These are phyloP conservation scores for Ceyx margarethae DNA, from an alignment of 2,113 vertebrate genomes.

Conservation along the genomic window DNA sequence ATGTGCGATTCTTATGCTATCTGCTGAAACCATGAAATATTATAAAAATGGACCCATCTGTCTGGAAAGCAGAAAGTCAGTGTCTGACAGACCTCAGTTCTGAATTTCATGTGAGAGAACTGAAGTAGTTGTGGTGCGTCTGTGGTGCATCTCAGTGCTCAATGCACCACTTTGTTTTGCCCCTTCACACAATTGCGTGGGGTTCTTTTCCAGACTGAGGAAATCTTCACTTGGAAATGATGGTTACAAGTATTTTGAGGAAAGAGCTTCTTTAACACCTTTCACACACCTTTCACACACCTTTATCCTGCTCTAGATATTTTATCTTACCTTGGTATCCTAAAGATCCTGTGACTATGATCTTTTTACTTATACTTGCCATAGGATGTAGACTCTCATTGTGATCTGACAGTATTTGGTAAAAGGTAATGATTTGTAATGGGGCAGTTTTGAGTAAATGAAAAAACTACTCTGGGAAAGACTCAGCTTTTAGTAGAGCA, in stretches of 20 bases:
- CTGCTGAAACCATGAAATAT: not conserved
- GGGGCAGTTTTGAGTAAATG: not conserved
- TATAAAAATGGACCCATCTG: not conserved
- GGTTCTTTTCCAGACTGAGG: not conserved
- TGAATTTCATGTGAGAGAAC: conserved; percentile 42
- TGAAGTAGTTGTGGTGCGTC: not conserved
- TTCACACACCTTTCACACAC: not conserved
- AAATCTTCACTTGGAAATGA: not conserved
- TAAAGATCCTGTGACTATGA: not conserved
- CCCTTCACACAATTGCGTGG: not conserved
- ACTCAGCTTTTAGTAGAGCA: not conserved
- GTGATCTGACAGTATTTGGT: not conserved
- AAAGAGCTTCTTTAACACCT: not conserved
- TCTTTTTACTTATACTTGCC: not conserved
- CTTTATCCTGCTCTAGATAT: not conserved
- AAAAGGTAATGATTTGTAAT: not conserved
- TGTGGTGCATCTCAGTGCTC: conserved; percentile 21
- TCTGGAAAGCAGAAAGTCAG: conserved; percentile 24
- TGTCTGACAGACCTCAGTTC: conserved; percentile 25
- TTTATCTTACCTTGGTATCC: not conserved
- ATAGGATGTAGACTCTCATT: not conserved
- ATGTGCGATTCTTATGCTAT: conserved; percentile 3
- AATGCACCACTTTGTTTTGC: not conserved
- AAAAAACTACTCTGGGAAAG: not conserved
- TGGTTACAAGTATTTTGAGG: not conserved